These are phyloP conservation scores for Halocaridina rubra DNA, from an alignment of 2,888 invertebrate species.

Conservation along the genomic window DNA sequence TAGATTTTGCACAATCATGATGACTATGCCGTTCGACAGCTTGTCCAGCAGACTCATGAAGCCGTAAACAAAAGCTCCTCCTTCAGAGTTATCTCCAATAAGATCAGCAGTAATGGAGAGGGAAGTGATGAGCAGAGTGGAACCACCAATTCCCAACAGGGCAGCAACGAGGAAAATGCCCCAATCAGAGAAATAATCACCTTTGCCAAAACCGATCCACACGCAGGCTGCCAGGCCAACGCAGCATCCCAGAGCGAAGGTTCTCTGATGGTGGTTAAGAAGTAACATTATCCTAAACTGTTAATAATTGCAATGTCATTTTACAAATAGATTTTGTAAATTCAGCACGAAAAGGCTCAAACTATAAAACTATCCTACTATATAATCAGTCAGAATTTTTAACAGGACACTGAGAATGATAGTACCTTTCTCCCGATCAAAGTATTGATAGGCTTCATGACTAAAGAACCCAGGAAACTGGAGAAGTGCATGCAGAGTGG, in stretches of 20 bases:
- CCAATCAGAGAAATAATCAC: conserved; percentile 72
- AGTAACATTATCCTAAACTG: no score
- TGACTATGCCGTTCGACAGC: conserved; percentile 86
- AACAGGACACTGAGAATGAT: no score
- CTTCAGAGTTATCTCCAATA: conserved; percentile 84
- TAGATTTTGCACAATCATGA: conserved; percentile 85
- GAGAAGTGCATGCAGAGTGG: conserved; percentile 80
- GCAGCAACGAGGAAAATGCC: conserved; percentile 80
- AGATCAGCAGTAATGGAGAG: conserved; percentile 89
- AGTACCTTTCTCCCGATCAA: conserved; percentile 79
- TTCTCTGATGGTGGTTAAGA: conserved; percentile 67
- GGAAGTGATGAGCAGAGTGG: conserved; percentile 88
- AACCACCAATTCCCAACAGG: conserved; percentile 84
- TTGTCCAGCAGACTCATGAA: conserved; percentile 94
- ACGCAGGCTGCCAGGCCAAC: conserved; percentile 77
- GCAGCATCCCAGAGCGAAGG: conserved; percentile 78
- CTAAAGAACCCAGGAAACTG: conserved; percentile 82
- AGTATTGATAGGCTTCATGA: conserved; percentile 78
- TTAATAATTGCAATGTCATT: no score
- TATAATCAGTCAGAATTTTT: no score
- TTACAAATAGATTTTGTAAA: no score
- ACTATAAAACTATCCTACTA: no score
- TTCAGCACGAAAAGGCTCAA: no score
- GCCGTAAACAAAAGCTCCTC: conserved; percentile 90
- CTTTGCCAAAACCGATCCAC: conserved; percentile 77